phyloP scores from a whole-genome alignment of 2,888 invertebrate genomes.

The Trisateles emortualis region DNA sequence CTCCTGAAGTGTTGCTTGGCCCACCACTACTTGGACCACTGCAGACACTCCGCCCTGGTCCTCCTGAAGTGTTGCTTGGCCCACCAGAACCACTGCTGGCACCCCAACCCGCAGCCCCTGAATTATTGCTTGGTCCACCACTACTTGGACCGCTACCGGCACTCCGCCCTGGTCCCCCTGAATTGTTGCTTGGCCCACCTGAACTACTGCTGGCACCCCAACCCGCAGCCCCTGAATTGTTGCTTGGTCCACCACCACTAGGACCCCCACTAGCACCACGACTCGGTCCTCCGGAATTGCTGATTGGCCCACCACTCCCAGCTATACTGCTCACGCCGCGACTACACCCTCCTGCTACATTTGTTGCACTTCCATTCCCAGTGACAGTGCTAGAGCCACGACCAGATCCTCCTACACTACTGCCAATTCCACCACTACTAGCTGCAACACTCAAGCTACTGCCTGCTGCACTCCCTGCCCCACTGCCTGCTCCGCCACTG shows the following conservation, averaged over 20 bases:
- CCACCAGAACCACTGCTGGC: no score
- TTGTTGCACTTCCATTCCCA: conserved; percentile 9
- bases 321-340: background rate
- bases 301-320: conserved; percentile 1
- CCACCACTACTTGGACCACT: no score
- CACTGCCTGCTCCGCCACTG: conserved; percentile 25
- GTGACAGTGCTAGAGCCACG: background rate
- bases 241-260: conserved; percentile 1
- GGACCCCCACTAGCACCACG: background rate
- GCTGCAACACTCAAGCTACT: conserved; percentile 15
- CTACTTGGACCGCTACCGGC: no score
- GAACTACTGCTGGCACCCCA: background rate
- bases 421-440: background rate
- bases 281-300: background rate
- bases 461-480: conserved; percentile 12
- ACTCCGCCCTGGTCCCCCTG: no score
- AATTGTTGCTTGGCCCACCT: no score
- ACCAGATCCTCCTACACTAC: background rate
- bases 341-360: conserved; percentile 1
- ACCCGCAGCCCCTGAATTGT: background rate
- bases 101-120: no score
- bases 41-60: no score
- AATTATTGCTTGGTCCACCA: no score
- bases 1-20: no score
- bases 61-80: no score